phyloP scores from a whole-genome alignment of 2,888 invertebrate species.

The Epinotia bilunana region DNA sequence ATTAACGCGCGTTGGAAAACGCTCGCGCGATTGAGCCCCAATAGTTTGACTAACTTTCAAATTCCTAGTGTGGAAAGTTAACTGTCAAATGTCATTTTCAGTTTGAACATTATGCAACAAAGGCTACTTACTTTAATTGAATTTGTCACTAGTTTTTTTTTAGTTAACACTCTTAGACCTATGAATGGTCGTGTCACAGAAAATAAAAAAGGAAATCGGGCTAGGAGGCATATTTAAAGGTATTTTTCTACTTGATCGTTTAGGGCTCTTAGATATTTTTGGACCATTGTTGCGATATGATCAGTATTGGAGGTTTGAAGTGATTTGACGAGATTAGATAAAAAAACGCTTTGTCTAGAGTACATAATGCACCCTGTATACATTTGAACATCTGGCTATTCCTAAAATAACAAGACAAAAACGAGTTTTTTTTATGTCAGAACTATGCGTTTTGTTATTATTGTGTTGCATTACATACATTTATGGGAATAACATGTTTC shows the following conservation, averaged over 20 bases:
- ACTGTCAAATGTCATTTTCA: slow-evolving; percentile 56
- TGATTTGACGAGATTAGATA: slow-evolving; percentile 68
- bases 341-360: slow-evolving; percentile 69
- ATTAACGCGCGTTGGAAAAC: background rate
- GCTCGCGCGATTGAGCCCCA: background rate
- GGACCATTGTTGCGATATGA: slow-evolving; percentile 83
- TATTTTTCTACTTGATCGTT: slow-evolving; percentile 84
- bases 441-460: no score
- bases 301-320: slow-evolving; percentile 76
- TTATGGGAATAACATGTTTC: no score
- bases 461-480: no score
- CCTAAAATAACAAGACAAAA: slow-evolving; percentile 20
- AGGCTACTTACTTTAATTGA: slow-evolving; percentile 66
- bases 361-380: slow-evolving; percentile 64
- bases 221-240: slow-evolving; percentile 75
- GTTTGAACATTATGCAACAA: slow-evolving; percentile 70
- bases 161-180: slow-evolving; percentile 80
- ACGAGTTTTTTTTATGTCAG: no score
- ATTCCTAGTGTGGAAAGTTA: background rate
- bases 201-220: slow-evolving; percentile 58
- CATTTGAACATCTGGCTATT: slow-evolving; percentile 35
- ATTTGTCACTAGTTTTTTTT: slow-evolving; percentile 71
- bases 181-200: slow-evolving; percentile 59
- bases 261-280: slow-evolving; percentile 84
- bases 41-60: slow-evolving; percentile 3